phyloP scores from a whole-genome alignment of 2,113 vertebrate genomes.

The Gymnorhina tibicen region DNA sequence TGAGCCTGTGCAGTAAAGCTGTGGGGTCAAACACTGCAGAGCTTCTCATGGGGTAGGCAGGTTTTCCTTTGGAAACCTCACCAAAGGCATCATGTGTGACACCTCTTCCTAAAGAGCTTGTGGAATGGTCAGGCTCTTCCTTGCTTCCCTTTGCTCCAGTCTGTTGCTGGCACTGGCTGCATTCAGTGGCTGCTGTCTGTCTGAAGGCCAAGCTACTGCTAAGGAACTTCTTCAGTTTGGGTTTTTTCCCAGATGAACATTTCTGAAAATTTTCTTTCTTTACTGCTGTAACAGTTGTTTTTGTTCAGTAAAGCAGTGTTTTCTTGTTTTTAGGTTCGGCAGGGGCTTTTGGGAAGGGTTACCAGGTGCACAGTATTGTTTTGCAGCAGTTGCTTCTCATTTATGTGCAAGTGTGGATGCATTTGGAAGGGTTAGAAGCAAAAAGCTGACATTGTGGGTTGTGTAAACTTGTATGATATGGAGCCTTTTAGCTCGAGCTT shows the following conservation, averaged over 20 bases:
- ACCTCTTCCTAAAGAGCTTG: not conserved
- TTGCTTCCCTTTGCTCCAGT: not conserved
- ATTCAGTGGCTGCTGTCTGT: not conserved
- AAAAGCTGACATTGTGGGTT: not conserved
- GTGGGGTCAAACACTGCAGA: not conserved
- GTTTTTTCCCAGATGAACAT: not conserved
- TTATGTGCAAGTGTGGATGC: not conserved
- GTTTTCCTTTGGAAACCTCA: not conserved
- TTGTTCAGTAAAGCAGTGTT: not conserved
- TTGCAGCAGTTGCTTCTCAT: not conserved
- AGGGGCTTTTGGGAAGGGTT: not conserved
- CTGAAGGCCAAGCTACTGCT: not conserved
- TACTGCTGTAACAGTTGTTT: not conserved
- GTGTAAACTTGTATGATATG: not conserved
- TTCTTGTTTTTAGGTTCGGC: not conserved
- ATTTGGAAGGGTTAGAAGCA: not conserved
- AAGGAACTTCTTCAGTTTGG: not conserved
- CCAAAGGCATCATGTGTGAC: not conserved
- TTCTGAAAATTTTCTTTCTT: not conserved
- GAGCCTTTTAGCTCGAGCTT: not conserved
- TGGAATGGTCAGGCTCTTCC: not conserved
- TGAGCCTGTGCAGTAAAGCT: not conserved
- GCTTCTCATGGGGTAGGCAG: not conserved
- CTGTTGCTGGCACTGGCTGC: not conserved
- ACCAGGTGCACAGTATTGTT: not conserved